A percentile compares a stretch with the other conserved stretches of the same genome.
phyloP scores from a whole-genome alignment of 1,140 invertebrate species.

The Drosophila subobscura region DNA sequence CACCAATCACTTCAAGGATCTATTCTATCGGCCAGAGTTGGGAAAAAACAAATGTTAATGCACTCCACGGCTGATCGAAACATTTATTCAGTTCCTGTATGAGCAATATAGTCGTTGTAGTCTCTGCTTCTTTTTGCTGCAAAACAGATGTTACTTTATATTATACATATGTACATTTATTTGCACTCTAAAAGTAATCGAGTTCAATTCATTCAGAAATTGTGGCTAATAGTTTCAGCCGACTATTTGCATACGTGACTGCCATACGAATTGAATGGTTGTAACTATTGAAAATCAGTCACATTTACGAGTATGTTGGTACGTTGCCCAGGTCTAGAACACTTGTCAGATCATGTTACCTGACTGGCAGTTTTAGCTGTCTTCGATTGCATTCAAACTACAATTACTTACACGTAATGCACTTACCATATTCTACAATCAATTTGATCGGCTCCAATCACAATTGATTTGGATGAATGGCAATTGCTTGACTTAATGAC shows the following conservation, averaged over 20 bases:
- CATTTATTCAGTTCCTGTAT: no score
- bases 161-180: background rate
- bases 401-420: conserved; percentile 22
- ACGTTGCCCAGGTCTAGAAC: conserved; percentile 22
- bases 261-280: conserved; percentile 25
- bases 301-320: background rate
- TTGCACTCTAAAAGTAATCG: no score
- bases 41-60: conserved; percentile 44
- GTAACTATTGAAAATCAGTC: conserved; percentile 21
- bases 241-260: conserved; percentile 37
- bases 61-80: conserved; percentile 8
- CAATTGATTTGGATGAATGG: conserved; percentile 7
- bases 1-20: conserved; percentile 37
- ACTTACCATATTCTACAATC: conserved; percentile 9
- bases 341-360: conserved; percentile 5
- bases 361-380: conserved; percentile 13
- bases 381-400: conserved; percentile 1
- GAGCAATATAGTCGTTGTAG: no score
- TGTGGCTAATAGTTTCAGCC: conserved; percentile 6
- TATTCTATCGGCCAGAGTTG: conserved; percentile 25
- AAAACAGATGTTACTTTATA: no score
- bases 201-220: conserved; percentile 32
- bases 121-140: no score
- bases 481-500: conserved; percentile 1
- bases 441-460: conserved; percentile 24